These are phyloP conservation scores for Oxygymnocypris stewartii DNA, from an alignment of 2,113 vertebrate genomes.

Conservation along the genomic window DNA sequence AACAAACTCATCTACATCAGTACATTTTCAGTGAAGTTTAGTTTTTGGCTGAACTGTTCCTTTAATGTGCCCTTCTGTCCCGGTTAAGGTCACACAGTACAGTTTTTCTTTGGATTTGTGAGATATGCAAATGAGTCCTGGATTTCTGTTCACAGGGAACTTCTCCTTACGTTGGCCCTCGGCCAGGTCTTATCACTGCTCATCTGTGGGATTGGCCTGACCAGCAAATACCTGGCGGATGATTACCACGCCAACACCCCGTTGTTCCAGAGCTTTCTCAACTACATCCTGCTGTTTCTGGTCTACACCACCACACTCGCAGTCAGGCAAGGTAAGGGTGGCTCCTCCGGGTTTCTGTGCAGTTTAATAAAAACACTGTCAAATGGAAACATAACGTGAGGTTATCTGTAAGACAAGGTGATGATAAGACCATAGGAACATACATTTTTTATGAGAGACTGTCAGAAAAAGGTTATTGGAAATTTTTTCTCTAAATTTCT, in stretches of 20 bases:
- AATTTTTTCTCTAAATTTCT: not conserved
- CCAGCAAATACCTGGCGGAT: conserved; percentile 92
- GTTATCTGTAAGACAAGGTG: not conserved
- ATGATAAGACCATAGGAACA: not conserved
- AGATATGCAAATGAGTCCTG: not conserved
- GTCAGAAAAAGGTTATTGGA: not conserved
- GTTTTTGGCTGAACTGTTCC: no score
- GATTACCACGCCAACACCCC: conserved; percentile 95
- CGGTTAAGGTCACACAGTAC: not conserved
- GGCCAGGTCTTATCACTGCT: conserved; percentile 93
- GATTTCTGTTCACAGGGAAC: conserved; percentile 78
- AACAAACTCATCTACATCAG: no score
- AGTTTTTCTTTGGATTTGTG: not conserved
- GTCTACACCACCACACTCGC: conserved; percentile 95
- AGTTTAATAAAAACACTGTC: not conserved
- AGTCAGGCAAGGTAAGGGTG: conserved; percentile 90
- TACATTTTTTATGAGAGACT: not conserved
- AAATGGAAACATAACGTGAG: conserved; percentile 6
- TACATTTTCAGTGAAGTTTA: no score
- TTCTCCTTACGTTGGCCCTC: conserved; percentile 89
- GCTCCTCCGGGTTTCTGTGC: not conserved
- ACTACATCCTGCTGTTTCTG: conserved; percentile 95
- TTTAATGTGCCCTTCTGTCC: not conserved
- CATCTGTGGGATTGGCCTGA: conserved; percentile 92
- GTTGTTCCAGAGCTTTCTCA: conserved; percentile 96